Evolutionary conservation across 2,888 invertebrate species (phyloP), one percentile per base, ranked within the genome.

Genomic region (Himalopsyche kuldschensis): DNA sequence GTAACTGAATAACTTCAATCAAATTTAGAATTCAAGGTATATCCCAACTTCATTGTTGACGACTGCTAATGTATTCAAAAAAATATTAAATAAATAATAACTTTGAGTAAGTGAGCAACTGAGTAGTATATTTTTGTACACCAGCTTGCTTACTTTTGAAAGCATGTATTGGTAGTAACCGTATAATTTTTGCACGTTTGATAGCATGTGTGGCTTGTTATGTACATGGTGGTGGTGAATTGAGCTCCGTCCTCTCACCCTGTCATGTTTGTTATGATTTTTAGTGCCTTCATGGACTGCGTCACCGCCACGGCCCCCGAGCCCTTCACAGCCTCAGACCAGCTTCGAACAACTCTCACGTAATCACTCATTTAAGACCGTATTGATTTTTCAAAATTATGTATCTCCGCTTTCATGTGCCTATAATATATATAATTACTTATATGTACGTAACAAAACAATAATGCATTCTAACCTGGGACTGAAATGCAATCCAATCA

Each of bases 261-360:
- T 87, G 83, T 84, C 84, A 80, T 85, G 86, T 86, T 84, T 80
- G 84, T 76, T 78, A 77, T 55, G 55, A 55, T 55, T 86, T 86
- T 83, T 91, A 91, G 91, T 90, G 89, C 89, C 90, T 89, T 90
- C 91, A 89, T 91, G 91, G 91, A 90, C 90, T 87, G 88, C 91
- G 88, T 90, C 91, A 89, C 91, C 91, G 87, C 90, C 91, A 88
- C 88, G 91, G 90, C 90, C 91, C 88, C 90, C 90, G 89, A 91
- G 90, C 89, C 91, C 91, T 85, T 87, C 90, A 88, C 90, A 90
- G 89, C 89, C 90, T 89, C 91, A 91, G 90, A 90, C 91, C 89
- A 90, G 90, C 90, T 91, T 91, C 90, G 90, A 91, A 88, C 89
- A 90, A 89, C 90, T 90, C 88, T 90, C 91, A 91, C 90, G 91